phyloP scores from a whole-genome alignment of 2,888 invertebrate genomes.

The Dioctria linearis region DNA sequence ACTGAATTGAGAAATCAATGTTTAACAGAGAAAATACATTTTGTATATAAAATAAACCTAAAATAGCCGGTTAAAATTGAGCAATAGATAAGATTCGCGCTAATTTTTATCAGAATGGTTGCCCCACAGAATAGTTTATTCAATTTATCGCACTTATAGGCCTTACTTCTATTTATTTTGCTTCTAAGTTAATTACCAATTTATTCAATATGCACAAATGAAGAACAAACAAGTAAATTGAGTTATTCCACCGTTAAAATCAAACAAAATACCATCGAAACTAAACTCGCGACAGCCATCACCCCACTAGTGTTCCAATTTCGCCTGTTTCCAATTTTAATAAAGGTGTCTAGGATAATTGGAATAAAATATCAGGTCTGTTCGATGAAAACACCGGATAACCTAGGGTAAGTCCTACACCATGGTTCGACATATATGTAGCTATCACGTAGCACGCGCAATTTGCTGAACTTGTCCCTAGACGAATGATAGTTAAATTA shows the following conservation, averaged over 20 bases:
- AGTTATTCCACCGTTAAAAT: conserved; percentile 25
- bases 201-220: conserved; percentile 24
- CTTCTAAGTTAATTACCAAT: background rate
- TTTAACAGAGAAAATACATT: conserved; percentile 1
- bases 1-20: background rate
- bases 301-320: conserved; percentile 35
- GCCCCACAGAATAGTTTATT: background rate
- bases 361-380: too few species aligned
- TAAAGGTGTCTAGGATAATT: background rate
- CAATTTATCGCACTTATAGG: background rate
- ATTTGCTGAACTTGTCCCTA: too few species aligned
- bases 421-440: too few species aligned
- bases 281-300: conserved; percentile 38
- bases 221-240: conserved; percentile 26
- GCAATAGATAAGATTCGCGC: conserved; percentile 48
- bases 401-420: too few species aligned
- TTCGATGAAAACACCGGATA: too few species aligned
- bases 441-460: too few species aligned
- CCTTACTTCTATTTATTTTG: too few species aligned
- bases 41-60: background rate
- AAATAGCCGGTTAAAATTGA: conserved; percentile 13
- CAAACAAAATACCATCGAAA: conserved; percentile 41
- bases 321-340: background rate
- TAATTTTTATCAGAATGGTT: conserved; percentile 7
- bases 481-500: too few species aligned